A percentile compares a stretch with the other conserved stretches of the same genome.
Conservation (phyloP, 2,113 vertebrate species). For the Ophthalmolycus amberensis region DNA sequence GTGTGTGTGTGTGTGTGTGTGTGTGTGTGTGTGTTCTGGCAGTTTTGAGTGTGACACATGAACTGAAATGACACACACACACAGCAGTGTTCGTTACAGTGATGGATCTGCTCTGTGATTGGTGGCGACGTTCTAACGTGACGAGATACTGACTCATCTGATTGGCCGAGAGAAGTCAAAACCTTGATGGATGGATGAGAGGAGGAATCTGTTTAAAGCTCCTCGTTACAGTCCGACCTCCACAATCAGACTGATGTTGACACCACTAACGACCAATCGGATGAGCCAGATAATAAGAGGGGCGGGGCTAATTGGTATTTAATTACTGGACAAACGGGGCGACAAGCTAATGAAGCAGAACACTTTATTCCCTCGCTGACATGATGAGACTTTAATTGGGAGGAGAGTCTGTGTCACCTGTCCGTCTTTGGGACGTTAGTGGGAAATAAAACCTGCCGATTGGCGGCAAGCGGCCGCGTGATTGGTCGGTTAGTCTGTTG, state of each 20-base stretch:
- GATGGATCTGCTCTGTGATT: conserved; percentile 49
- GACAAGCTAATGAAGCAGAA: conserved; percentile 11
- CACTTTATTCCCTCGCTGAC: background rate
- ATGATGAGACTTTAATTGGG: background rate
- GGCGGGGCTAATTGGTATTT: conserved; percentile 15
- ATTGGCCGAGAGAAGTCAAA: conserved; percentile 33
- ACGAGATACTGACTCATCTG: background rate
- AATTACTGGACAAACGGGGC: background rate
- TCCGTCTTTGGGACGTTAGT: conserved; percentile 23
- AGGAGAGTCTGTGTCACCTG: background rate
- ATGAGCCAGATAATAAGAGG: background rate
- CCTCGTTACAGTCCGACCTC: conserved; percentile 2
- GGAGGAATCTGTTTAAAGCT: background rate
- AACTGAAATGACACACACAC: conserved; percentile 8
- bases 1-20: background rate
- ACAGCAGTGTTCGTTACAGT: conserved; percentile 21
- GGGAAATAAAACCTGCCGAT: conserved; percentile 39
- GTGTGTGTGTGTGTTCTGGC: conserved; percentile 1
- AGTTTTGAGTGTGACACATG: conserved; percentile 36
- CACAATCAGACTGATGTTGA: background rate
- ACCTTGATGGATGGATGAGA: background rate
- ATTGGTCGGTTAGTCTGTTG: conserved; percentile 25
- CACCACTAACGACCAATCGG: conserved; percentile 20
- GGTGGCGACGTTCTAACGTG: conserved; percentile 21
- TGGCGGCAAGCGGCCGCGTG: background rate